These are phyloP conservation scores for Petrophora chlorosata DNA, from an alignment of 2,888 invertebrate species.

Conservation along the genomic window DNA sequence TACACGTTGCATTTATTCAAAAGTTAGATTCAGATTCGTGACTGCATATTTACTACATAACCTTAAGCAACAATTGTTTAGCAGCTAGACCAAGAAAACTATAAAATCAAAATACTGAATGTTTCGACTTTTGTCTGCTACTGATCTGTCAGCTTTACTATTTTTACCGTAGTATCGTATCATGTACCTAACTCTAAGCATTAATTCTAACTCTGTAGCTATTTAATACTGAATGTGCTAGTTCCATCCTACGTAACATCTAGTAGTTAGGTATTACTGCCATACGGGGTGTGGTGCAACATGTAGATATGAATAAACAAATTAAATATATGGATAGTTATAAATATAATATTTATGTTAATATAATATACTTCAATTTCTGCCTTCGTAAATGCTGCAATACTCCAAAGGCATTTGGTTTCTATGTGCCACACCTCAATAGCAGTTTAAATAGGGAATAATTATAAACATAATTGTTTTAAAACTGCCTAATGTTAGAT, in stretches of 20 bases:
- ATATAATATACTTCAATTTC: no score
- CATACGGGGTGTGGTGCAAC: slow-evolving; percentile 52
- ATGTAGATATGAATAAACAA: slow-evolving; percentile 20
- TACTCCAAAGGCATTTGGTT: slow-evolving; percentile 12
- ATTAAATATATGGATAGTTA: background rate
- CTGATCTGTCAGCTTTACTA: slow-evolving; percentile 44
- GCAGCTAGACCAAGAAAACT: slow-evolving; percentile 36
- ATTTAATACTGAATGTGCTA: slow-evolving; percentile 73
- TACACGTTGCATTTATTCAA: slow-evolving; percentile 7
- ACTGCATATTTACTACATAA: slow-evolving; percentile 22
- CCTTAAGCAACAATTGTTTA: slow-evolving; percentile 44
- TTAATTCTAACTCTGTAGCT: slow-evolving; percentile 69
- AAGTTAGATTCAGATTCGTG: slow-evolving; percentile 7
- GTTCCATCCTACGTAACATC: slow-evolving; percentile 69
- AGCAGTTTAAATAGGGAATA: slow-evolving; percentile 57
- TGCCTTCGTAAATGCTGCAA: slow-evolving; percentile 9
- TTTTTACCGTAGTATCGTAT: slow-evolving; percentile 61
- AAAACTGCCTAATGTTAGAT: slow-evolving; percentile 82
- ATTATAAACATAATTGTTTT: slow-evolving; percentile 76
- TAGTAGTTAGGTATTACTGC: slow-evolving; percentile 50
- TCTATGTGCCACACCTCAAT: slow-evolving; percentile 51
- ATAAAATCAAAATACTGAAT: slow-evolving; percentile 13
- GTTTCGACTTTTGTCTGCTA: slow-evolving; percentile 33
- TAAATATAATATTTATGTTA: background rate
- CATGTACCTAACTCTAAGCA: slow-evolving; percentile 57